A percentile compares a stretch with the other conserved stretches of the same genome.
Conservation (phyloP, 1,140 invertebrate species). For the Cyclargus thomasi region DNA sequence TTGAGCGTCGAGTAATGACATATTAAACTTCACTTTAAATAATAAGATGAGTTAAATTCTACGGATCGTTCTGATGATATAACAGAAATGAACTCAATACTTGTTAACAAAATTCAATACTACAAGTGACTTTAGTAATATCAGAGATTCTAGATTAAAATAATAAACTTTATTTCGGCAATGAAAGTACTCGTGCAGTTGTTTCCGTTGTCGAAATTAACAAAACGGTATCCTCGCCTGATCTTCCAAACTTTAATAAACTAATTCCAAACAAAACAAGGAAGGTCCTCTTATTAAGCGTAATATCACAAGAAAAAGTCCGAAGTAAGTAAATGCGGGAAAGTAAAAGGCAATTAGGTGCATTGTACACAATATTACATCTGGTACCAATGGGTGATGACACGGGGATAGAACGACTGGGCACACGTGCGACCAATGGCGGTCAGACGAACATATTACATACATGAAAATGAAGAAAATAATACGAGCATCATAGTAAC, state of each 20-base stretch:
- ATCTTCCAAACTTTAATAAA: background rate
- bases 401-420: background rate
- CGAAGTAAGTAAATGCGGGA: background rate
- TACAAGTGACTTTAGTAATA: too few species aligned
- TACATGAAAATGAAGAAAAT: background rate
- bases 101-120: too few species aligned
- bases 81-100: too few species aligned
- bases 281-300: slow-evolving; percentile 8
- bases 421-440: slow-evolving; percentile 39
- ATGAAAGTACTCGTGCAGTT: too few species aligned
- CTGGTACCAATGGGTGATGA: background rate
- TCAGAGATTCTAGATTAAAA: too few species aligned
- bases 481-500: background rate
- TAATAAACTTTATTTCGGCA: too few species aligned
- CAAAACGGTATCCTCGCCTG: background rate
- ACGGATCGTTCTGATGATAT: too few species aligned
- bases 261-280: slow-evolving; percentile 11
- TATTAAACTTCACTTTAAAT: too few species aligned
- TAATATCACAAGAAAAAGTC: background rate
- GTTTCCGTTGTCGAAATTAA: background rate
- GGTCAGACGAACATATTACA: slow-evolving; percentile 16
- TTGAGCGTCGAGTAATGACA: too few species aligned
- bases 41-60: too few species aligned
- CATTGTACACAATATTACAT: slow-evolving; percentile 14
- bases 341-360: slow-evolving; percentile 6